Evolutionary conservation across 2,797 vertebrate genomes (phyloP), one percentile per base, ranked within the genome.

Genomic region (Scomberomorus guttatus): DNA sequence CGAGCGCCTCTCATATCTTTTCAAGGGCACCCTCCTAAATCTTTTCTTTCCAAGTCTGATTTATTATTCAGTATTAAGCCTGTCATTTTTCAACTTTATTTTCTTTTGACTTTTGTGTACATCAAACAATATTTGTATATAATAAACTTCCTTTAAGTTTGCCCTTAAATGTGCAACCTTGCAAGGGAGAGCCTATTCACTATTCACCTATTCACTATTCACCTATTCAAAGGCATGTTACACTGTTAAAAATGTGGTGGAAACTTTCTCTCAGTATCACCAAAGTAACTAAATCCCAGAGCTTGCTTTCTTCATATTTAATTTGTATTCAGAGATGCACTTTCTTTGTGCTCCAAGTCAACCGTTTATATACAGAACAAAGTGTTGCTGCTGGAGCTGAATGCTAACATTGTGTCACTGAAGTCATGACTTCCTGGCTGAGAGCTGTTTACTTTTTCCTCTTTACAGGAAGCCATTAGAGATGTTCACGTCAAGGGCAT

Each of bases 401-500:
- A 90, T 91, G 75, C 73, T 86, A 90, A 92, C 84, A 27, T 50
- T 69, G 68, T 68, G 70, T 72, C 52, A 50, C 52, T 85, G 56
- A 79, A 75, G 74, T 79, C 79, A 44, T 50, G 76, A 85, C 78
- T 84, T 87, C 34, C 52, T 72, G 64, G 57, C 87, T 92, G 60
- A 82, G 27, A 37, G 34, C 64, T 87, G 81, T 89, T 83, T 87
- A 22, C 39, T 74, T 78, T 82, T 75, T 66, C 89, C 66, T 79
- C 52, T 87, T 91, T 56, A 58, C 94, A 99, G 98, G 97, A 98
- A 86, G 95, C 97, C 55, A 99, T 99, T 78, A 94, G 98, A 92
- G 98, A 99, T 24, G 98, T 99, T 77, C 98, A 99, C 75, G 97
- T 96, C 87, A 99, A 98, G 93, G 98, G 98, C 74, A 98, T 98